Percentiles rank a stretch among this genome's conserved stretches.
Conservation (phyloP, 1,140 invertebrate species). For the Aphelinus certus region DNA sequence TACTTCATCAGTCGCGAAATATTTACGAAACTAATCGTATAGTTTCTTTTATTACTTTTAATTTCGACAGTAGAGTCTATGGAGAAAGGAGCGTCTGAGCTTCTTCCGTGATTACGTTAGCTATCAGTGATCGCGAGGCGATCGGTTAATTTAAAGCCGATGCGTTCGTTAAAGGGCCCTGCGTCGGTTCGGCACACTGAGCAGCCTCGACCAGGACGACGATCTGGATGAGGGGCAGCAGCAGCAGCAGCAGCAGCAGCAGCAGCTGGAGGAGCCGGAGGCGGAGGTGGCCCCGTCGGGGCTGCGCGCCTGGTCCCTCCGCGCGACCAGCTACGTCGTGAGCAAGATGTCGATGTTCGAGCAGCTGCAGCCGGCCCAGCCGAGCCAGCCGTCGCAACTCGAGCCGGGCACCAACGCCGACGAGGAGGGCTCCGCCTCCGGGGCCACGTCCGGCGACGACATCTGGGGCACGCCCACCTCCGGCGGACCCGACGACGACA, state of each 20-base stretch:
- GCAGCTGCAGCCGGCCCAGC: constrained; percentile 60
- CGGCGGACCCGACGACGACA: constrained; percentile 80
- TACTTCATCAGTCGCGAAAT: too few relatives aligned
- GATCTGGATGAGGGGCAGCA: constrained; percentile 65
- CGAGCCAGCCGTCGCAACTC: constrained; percentile 60
- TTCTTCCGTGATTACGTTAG: too few relatives aligned
- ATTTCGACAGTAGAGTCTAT: too few relatives aligned
- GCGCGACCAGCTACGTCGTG: constrained; percentile 80
- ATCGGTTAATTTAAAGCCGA: too few relatives aligned
- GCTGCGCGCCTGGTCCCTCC: constrained; percentile 76
- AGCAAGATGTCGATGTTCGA: constrained; percentile 82
- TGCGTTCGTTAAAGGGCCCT: constrained; percentile 57
- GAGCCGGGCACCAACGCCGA: constrained; percentile 55
- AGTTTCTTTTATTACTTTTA: too few relatives aligned
- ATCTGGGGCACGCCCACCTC: constrained; percentile 88
- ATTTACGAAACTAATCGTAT: too few relatives aligned
- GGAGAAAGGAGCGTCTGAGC: too few relatives aligned
- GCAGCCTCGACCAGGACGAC: constrained; percentile 74
- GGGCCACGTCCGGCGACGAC: constrained; percentile 82
- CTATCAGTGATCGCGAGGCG: too few relatives aligned
- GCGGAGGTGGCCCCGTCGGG: constrained; percentile 59
- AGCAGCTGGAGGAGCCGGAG: background rate
- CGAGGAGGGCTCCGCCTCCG: constrained; percentile 77
- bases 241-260: constrained; percentile 47
- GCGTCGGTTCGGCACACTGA: constrained; percentile 77